These are phyloP conservation scores for Calameuta idolon DNA, from an alignment of 2,888 invertebrate species.

Conservation along the genomic window DNA sequence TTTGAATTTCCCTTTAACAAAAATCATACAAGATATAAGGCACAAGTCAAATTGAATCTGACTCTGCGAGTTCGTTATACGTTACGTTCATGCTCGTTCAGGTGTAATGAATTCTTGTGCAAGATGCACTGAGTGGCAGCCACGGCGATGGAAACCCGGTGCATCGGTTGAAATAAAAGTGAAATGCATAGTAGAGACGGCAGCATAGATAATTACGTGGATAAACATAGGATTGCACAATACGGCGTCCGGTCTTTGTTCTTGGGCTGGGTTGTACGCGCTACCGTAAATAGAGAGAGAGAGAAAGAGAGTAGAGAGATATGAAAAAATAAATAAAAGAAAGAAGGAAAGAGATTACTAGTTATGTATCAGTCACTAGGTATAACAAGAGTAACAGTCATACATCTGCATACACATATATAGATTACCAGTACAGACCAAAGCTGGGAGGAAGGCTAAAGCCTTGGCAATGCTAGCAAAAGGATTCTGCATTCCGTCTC, in stretches of 20 bases:
- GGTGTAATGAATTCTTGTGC: not conserved
- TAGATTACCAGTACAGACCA: not conserved
- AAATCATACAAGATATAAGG: not conserved
- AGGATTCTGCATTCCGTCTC: slow-evolving; percentile 27
- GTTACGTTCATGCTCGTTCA: not conserved
- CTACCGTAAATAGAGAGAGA: not conserved
- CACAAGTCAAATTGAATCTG: not conserved
- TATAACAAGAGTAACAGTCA: not conserved
- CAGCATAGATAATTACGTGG: slow-evolving; percentile 54
- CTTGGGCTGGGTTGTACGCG: slow-evolving; percentile 17
- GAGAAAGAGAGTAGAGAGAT: not conserved
- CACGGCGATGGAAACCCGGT: slow-evolving; percentile 3
- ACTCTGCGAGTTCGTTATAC: not conserved
- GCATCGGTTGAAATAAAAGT: slow-evolving; percentile 50
- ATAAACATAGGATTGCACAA: slow-evolving; percentile 57
- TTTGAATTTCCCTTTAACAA: not conserved
- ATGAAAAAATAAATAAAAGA: too few relatives aligned
- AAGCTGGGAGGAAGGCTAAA: not conserved
- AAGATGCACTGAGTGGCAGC: not conserved
- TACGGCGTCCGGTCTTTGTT: slow-evolving; percentile 55
- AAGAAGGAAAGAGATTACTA: too few relatives aligned
- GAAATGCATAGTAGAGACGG: slow-evolving; percentile 47
- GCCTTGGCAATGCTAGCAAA: slow-evolving; percentile 41
- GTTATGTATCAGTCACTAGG: not conserved
- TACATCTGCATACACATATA: too few relatives aligned